phyloP scores from a whole-genome alignment of 1,140 invertebrate species.

The Phymastichus coffea region DNA sequence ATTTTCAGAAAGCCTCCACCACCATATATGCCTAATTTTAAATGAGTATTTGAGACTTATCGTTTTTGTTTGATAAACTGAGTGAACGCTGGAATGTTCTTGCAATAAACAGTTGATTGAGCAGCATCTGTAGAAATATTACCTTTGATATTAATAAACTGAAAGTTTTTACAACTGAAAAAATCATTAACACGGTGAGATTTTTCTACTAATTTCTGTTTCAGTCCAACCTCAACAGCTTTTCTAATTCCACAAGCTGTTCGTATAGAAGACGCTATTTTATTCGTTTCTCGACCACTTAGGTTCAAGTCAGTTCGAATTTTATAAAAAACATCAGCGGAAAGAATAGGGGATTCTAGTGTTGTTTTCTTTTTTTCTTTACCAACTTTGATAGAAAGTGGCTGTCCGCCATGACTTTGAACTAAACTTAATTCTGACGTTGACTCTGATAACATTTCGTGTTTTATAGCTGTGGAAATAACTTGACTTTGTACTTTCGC shows the following conservation, averaged over 20 bases:
- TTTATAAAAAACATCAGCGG: too few species aligned
- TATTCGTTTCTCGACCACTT: too few species aligned
- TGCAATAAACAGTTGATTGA: neutral
- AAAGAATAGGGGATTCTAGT: too few species aligned
- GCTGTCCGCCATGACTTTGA: too few species aligned
- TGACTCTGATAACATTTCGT: too few species aligned
- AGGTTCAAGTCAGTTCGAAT: too few species aligned
- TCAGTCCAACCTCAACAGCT: neutral
- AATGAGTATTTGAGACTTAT: neutral
- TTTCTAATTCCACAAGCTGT: neutral
- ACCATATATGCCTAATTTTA: constrained; percentile 20
- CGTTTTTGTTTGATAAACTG: neutral
- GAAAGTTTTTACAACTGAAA: neutral
- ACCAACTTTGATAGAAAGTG: too few species aligned
- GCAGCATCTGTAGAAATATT: neutral
- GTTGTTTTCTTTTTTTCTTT: too few species aligned
- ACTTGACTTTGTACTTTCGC: too few species aligned
- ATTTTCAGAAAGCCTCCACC: constrained; percentile 19
- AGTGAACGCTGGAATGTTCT: neutral
- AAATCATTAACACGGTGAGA: neutral
- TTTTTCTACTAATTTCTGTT: neutral
- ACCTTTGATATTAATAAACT: neutral
- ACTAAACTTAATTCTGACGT: too few species aligned
- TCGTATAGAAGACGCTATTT: too few species aligned
- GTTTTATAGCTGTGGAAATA: too few species aligned